Conservation (phyloP, 2,797 vertebrate species). For the Florisuga fusca region DNA sequence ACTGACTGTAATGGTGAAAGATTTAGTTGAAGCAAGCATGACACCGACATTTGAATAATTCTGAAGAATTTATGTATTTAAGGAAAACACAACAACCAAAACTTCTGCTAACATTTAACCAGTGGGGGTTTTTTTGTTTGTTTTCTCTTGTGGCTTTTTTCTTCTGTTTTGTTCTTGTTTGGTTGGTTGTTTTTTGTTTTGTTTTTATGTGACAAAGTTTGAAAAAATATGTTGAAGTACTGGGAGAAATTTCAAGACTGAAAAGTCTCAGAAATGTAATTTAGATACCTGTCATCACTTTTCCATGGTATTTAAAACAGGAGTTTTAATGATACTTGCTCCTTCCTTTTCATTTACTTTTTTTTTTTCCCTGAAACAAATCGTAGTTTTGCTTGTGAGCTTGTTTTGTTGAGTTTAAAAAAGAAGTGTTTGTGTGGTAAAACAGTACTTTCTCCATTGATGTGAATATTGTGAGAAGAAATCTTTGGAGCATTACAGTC, state of each 20-base stretch:
- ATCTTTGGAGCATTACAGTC: neutral
- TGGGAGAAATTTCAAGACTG: neutral
- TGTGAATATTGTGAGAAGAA: neutral
- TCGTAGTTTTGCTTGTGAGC: neutral
- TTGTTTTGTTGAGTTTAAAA: neutral
- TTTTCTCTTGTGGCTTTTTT: too few relatives aligned
- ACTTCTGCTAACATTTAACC: too few relatives aligned
- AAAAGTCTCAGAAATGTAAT: neutral
- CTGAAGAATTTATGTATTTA: neutral
- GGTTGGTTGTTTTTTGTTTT: neutral
- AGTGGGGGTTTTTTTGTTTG: too few relatives aligned
- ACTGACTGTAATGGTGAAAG: neutral
- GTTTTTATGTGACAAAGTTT: neutral
- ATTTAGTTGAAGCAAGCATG: neutral
- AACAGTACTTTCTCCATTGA: neutral
- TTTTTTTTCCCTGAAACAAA: neutral
- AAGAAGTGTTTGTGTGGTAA: fast-evolving
- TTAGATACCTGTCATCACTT: neutral
- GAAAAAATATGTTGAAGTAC: neutral
- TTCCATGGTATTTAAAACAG: neutral
- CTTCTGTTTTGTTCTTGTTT: too few relatives aligned
- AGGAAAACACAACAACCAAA: neutral
- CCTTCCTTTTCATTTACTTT: neutral
- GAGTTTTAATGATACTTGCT: neutral
- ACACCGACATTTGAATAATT: slow-evolving; percentile 24